Base-by-base conservation (phyloP, 35 echinoderm and acorn worm genomes). In the Lytechinus variegatus region DNA sequence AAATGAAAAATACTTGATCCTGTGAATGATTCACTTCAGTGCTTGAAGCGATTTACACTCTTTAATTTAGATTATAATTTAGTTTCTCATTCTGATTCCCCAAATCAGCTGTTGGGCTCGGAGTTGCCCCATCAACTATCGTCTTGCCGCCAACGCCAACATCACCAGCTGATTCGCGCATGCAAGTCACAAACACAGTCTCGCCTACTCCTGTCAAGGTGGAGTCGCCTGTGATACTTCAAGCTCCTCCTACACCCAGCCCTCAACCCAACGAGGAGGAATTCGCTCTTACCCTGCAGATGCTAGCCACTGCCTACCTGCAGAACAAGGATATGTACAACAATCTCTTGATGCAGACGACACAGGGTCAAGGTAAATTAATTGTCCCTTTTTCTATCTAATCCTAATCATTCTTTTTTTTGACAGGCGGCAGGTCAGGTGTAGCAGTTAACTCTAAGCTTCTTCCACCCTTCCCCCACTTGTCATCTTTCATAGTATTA, bases 261-360 rank as follows among this genome's bases (percentile, higher is more conserved):
- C 52, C 52, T 90, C 88, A 90, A 10, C 29, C 88, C 16, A 88
- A 51, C 16, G 29, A 90, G 52, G 88, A 90, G 7, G 88, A 90
- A 44, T 90, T 90, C 0, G 28, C 88, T 19, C 88, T 90, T 14
- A 54, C 88, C 88, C 88, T 90, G 28, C 88, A 90, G 88, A 90
- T 90, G 88, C 88, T 90, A 10, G 88, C 88, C 13, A 52, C 29
- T 54, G 88, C 88, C 28, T 90, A 90, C 52, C 88, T 90, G 29
- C 28, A 90, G 88, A 90, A 90, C 88, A 90, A 54, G 52, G 88
- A 90, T 29, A 90, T 90, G 88, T 90, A 90, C 88, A 90, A 90
- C 88, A 90, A 90, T 54, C 88, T 90, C 87, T 88, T 88, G 88
- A 33, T 90, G 28, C 88, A 90, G 88, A 90, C 88, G 66, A 79